phyloP scores from a whole-genome alignment of 2,888 invertebrate species.

The Pycnomerus fuliginosus region DNA sequence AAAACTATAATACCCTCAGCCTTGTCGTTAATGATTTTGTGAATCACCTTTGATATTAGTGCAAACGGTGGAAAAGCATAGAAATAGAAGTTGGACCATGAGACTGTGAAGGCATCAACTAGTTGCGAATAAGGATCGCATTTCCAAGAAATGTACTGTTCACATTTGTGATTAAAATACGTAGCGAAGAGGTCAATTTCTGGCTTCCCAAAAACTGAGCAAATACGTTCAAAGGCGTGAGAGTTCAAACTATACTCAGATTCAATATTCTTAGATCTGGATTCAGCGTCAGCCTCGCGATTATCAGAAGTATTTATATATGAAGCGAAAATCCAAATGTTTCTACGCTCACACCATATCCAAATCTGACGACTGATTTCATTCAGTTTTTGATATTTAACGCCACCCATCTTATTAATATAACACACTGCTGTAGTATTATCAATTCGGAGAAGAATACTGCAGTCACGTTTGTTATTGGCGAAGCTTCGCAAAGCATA shows the following conservation, averaged over 20 bases:
- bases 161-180: conserved; percentile 32
- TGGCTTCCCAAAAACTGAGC: conserved; percentile 18
- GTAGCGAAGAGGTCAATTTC: conserved; percentile 36
- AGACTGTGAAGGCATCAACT: conserved; percentile 35
- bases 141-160: conserved; percentile 33
- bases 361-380: background rate
- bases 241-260: background rate
- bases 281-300: background rate
- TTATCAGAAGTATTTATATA: background rate
- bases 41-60: conserved; percentile 21
- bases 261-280: background rate
- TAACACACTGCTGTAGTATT: conserved; percentile 32
- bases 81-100: conserved; percentile 34
- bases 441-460: conserved; percentile 32
- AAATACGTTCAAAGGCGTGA: background rate
- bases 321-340: background rate
- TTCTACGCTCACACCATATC: background rate
- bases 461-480: conserved; percentile 3
- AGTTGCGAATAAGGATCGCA: conserved; percentile 27
- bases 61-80: conserved; percentile 16
- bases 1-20: conserved; percentile 38
- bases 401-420: conserved; percentile 26
- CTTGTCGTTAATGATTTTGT: conserved; percentile 37
- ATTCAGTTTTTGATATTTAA: background rate
- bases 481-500: conserved; percentile 11